Base-by-base conservation (phyloP, 2,888 invertebrate genomes). In the Drosophila borborema region DNA sequence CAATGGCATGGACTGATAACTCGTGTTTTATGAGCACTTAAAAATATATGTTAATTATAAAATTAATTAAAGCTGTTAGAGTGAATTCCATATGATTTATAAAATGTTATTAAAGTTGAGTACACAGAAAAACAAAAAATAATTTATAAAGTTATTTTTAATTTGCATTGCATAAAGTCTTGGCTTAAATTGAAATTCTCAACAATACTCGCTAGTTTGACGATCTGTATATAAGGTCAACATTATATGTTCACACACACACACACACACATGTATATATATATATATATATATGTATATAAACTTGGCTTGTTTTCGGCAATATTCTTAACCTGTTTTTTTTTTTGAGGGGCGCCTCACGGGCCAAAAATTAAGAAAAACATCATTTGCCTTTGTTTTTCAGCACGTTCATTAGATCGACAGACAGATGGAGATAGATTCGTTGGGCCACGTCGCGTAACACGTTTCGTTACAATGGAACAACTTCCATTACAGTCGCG, bases 271-370 rank as follows among this genome's bases (percentile, higher is more conserved):
- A n/a, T n/a, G n/a, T n/a, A n/a, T n/a, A n/a, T 31, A 46, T 16
- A 18, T 3, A 36, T 20, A 51, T 1, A 48, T 8, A 4, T 45
- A 2, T 23, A 14, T 46, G 2, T 8, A 14, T 5, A 36, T n/a
- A 20, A 20, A 16, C 16, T 20, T 3, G 54, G 9, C 31, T 66
- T 69, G 46, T n/a, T 10, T 49, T 48, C 20, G 6, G 31, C 41
- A n/a, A 36, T 63, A 64, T 74, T 65, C 72, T 77, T 66, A 72
- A 72, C 77, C 66, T 46, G 66, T 72, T 60, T 67, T 62, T 51
- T 45, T 10, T 40, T 7, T 40, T 16, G 16, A 16, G 12, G 49
- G 56, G 43, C 20, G 58, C 48, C 58, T 55, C 64, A 75, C 64
- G 64, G 64, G 61, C 28, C 53, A 23, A 28, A 40, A 46, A 12